Conservation (phyloP, 2,113 vertebrate genomes). For the Tragelaphus strepsiceros region DNA sequence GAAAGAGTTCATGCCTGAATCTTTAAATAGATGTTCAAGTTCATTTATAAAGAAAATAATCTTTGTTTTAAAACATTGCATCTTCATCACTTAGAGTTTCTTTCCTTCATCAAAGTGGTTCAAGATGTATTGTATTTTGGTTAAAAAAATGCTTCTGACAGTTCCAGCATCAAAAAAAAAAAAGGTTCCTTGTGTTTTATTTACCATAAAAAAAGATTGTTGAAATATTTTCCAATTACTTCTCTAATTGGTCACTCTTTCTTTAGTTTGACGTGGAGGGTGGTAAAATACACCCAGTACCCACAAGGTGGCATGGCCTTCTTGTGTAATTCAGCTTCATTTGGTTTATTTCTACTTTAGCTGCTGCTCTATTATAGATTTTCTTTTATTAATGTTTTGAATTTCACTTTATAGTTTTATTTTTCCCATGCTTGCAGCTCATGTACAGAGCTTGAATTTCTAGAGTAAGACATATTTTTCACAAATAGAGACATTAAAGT, state of each 20-base stretch:
- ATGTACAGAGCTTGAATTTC: neutral
- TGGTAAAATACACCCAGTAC: conserved; percentile 34
- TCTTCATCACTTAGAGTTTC: neutral
- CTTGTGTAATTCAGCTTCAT: conserved; percentile 42
- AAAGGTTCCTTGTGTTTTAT: neutral
- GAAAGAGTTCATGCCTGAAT: neutral
- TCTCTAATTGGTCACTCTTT: neutral
- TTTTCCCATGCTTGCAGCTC: neutral
- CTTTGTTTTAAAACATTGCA: neutral
- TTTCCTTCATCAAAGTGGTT: neutral
- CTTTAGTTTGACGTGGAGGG: neutral
- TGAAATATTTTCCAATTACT: neutral
- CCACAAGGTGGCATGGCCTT: conserved; percentile 49
- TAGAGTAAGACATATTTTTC: neutral
- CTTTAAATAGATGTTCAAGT: neutral
- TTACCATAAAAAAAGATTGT: neutral
- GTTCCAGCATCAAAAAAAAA: neutral
- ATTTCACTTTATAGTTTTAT: conserved; percentile 25
- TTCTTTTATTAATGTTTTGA: conserved; percentile 27
- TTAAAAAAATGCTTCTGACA: neutral
- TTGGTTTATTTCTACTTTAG: conserved; percentile 42
- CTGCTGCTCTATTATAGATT: conserved; percentile 6
- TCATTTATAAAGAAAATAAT: neutral
- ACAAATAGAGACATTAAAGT: neutral
- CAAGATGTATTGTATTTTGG: neutral